Evolutionary conservation across 2,888 invertebrate species (phyloP), one percentile per base, ranked within the genome.

Genomic region (Hyppa rectilinea): DNA sequence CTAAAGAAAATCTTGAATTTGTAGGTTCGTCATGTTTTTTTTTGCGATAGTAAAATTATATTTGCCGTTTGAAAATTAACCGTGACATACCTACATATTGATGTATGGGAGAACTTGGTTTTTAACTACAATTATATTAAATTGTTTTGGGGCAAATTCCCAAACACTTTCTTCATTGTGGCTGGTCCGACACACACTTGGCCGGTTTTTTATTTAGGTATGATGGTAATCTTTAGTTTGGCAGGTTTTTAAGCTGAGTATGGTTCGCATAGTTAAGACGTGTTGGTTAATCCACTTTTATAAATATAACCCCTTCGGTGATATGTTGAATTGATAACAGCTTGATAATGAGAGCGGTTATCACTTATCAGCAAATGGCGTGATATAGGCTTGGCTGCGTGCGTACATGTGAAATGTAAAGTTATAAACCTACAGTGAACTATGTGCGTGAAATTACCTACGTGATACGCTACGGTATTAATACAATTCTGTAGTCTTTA

Each of bases 311-410:
- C 63, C 69, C 47, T 75, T 64, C 29, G 60, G 59, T 59, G 69
- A 59, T 74, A 69, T 23, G 70, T 49, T 40, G 61, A 49, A 31
- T 38, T 71, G 84, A 86, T 85, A 87, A 77, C 78, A 73, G 67
- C 53, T 56, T 67, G 87, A 84, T 87, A 83, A 85, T 72, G 73
- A 73, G 74, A 78, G 58, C 68, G 49, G 69, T 84, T 86, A 85
- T 84, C 84, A 84, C 52, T 86, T 86, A 85, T 87, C 86, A 81
- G 77, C 61, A 53, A 64, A 82, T 86, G 85, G 84, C 78, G 82
- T 76, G 87, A 83, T 80, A 65, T 72, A 75, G 71, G 63, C 70
- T 64, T 63, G 55, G 58, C 26, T 72, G 70, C 47, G 73, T 74
- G 71, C 58, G 75, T 66, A 70, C 58, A 50, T 68, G 62, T 53